Conservation (phyloP, 2,888 invertebrate species). For the Prosopocoilus inquinatus region DNA sequence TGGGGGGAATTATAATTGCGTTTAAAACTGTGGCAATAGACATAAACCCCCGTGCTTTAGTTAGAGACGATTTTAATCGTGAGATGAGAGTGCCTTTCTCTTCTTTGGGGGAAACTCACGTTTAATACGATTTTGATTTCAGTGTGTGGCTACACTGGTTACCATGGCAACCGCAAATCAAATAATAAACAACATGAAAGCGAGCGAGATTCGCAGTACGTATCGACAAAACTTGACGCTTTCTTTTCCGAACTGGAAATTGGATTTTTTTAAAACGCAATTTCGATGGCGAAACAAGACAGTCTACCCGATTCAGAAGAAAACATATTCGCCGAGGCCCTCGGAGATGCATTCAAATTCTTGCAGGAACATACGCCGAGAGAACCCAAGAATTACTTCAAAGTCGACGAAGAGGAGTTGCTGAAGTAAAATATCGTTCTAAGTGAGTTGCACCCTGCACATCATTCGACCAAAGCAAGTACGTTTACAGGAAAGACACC, state of each 20-base stretch:
- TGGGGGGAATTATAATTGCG: too few relatives aligned
- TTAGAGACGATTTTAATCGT: too few relatives aligned
- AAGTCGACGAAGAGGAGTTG: background rate
- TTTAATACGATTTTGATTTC: background rate
- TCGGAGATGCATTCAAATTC: constrained; percentile 14
- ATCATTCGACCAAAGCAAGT: background rate
- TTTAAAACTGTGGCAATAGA: too few relatives aligned
- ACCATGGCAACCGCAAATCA: background rate
- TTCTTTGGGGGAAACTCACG: too few relatives aligned
- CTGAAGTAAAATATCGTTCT: too few relatives aligned
- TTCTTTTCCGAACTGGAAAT: background rate
- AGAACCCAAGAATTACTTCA: constrained; percentile 11
- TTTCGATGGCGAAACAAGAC: too few relatives aligned
- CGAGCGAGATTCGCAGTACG: too few relatives aligned
- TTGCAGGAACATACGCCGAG: constrained; percentile 1
- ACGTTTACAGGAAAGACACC: background rate
- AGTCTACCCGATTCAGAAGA: background rate
- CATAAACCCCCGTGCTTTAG: too few relatives aligned
- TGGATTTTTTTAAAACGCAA: background rate
- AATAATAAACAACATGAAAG: background rate
- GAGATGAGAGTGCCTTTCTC: too few relatives aligned
- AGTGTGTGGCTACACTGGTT: background rate
- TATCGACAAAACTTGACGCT: background rate
- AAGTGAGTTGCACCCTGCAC: background rate
- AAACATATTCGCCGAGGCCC: background rate